Conservation (phyloP, 2,797 vertebrate species). For the Pangasius sanitwongsei region DNA sequence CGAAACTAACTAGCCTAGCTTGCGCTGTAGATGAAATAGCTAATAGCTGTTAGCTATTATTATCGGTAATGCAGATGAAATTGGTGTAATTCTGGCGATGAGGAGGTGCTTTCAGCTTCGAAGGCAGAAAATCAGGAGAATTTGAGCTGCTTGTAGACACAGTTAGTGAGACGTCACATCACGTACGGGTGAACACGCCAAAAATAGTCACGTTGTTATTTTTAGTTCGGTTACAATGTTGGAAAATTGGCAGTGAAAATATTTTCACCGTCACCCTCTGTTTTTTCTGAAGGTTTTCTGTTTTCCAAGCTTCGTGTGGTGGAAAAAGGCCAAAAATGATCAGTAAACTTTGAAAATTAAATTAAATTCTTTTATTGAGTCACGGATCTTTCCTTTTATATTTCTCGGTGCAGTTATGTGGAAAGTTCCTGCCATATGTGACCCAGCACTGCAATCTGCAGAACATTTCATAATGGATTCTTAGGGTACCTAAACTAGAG, state of each 20-base stretch:
- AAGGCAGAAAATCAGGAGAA: too few species aligned
- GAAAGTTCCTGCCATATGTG: not conserved
- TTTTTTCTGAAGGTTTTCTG: too few species aligned
- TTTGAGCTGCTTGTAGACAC: too few species aligned
- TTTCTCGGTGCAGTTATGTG: not conserved
- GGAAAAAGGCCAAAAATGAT: not conserved
- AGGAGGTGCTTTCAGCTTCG: too few species aligned
- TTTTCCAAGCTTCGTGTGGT: not conserved
- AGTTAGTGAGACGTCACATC: not conserved
- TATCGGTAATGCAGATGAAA: too few species aligned
- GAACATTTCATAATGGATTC: not conserved
- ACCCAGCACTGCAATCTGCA: not conserved
- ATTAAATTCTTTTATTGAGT: not conserved
- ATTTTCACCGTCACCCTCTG: not conserved
- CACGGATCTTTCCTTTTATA: not conserved
- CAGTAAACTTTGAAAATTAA: not conserved
- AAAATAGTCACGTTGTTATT: not conserved
- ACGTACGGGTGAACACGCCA: not conserved
- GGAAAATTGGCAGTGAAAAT: too few species aligned
- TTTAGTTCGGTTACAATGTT: too few species aligned
- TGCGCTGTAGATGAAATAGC: too few species aligned
- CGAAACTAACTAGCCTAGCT: not conserved
- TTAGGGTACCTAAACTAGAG: not conserved
- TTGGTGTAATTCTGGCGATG: too few species aligned
- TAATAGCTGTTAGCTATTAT: too few species aligned